Evolutionary conservation across 2,888 invertebrate genomes (phyloP), one percentile per base, ranked within the genome.

Genomic region (Monoplex corrugatus): DNA sequence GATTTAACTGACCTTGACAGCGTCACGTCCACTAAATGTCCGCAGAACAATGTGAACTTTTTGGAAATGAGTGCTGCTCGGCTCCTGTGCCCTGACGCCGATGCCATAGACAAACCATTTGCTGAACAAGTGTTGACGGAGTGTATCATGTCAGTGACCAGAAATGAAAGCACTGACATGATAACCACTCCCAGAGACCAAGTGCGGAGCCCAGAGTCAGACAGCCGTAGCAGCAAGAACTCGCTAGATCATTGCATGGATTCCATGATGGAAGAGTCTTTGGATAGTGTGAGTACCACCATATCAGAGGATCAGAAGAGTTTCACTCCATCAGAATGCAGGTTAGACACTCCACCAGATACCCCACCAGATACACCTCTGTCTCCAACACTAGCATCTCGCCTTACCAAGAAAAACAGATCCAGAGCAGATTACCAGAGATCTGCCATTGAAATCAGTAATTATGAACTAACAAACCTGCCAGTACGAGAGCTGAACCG

Each of bases 401-500:
- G 38, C 3, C 23, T 57, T 0, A n/a, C 40, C 63, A 86, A 43
- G 38, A 86, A 68, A 68, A 43, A n/a, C 43, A 86, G 57, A n/a
- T 19, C 35, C 19, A 68, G 86, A n/a, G 68, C 43, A 8, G 16
- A 6, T 19, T 88, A 68, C 10, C 68, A 44, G 28, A 68, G 83
- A 6, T 19, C 35, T 13, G 78, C 78, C 40, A 68, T 80, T 28
- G 88, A 90, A 19, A 92, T 96, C 89, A 95, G 95, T 89, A 99
- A 99, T 95, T 98, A 98, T 89, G 97, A 98, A 93, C 97, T 99
- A 89, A 98, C 98, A 97, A 97, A 98, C 38, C 97, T 99, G 89
- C 98, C 98, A 68, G 99, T 99, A 43, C 97, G 99, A 87, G 99
- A 99, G 95, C 97, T 99, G 83, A 99, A 99, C 96, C 98, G 99